These are phyloP conservation scores for Indicator maculatus DNA, from an alignment of 2,113 vertebrate species.

Conservation along the genomic window DNA sequence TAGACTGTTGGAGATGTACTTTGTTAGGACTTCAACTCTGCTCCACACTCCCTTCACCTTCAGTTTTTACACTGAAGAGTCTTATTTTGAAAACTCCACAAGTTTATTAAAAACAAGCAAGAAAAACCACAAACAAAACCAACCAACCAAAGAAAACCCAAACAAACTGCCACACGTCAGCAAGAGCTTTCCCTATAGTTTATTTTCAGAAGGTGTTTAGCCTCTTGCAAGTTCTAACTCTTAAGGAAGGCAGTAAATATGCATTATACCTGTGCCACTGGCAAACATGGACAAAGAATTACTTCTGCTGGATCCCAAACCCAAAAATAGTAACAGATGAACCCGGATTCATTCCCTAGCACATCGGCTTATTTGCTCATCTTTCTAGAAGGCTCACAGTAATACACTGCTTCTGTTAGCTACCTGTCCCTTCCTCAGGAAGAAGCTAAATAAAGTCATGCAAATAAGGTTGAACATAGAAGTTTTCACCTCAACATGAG, in stretches of 20 bases:
- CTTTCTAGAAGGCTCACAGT: background rate
- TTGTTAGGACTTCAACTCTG: background rate
- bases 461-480: background rate
- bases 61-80: background rate
- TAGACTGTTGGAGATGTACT: background rate
- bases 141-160: too few relatives aligned
- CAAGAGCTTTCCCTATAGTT: background rate
- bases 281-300: background rate
- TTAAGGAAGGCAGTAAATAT: background rate
- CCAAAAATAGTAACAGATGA: background rate
- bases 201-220: background rate
- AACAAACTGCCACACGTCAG: background rate
- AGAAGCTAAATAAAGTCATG: background rate
- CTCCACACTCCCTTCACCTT: background rate
- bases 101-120: background rate
- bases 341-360: background rate
- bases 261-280: background rate
- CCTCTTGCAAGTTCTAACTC: background rate
- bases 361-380: background rate
- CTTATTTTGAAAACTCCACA: background rate
- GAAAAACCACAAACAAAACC: too few relatives aligned
- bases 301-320: background rate
- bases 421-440: background rate
- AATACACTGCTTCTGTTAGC: background rate
- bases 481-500: too few relatives aligned